A percentile compares a stretch with the other conserved stretches of the same genome.
Conservation (phyloP, 2,888 invertebrate species). For the Troides oblongomaculatus region DNA sequence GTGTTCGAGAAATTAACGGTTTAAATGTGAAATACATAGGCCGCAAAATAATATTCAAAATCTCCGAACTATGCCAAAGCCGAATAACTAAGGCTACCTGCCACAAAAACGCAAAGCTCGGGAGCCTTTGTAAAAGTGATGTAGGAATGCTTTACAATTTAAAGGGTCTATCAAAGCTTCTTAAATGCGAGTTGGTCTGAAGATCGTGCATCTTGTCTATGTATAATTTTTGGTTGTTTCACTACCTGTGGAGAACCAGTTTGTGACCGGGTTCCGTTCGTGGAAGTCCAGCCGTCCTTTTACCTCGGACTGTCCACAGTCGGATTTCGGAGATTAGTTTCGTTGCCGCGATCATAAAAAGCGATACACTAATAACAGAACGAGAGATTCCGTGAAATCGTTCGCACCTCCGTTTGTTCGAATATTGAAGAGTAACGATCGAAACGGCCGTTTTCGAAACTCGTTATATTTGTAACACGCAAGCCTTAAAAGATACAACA, state of each 20-base stretch:
- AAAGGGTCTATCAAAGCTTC: slow-evolving; percentile 57
- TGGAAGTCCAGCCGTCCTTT: slow-evolving; percentile 59
- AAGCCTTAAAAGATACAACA: slow-evolving; percentile 48
- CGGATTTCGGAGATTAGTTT: slow-evolving; percentile 46
- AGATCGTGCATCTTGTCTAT: slow-evolving; percentile 61
- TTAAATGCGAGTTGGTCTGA: slow-evolving; percentile 52
- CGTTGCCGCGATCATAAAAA: slow-evolving; percentile 42
- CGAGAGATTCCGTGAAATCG: slow-evolving; percentile 48
- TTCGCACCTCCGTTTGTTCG: slow-evolving; percentile 48
- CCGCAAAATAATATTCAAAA: slow-evolving; percentile 8
- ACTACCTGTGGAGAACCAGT: slow-evolving; percentile 73
- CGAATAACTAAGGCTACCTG: slow-evolving; percentile 7
- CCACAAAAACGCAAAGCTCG: slow-evolving; percentile 8
- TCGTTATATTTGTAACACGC: slow-evolving; percentile 47
- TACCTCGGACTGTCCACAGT: slow-evolving; percentile 46
- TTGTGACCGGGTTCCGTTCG: slow-evolving; percentile 55
- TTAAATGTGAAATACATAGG: background rate
- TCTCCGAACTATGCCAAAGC: background rate
- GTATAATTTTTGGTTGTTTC: slow-evolving; percentile 68
- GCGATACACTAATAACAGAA: slow-evolving; percentile 50
- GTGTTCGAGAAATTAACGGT: background rate
- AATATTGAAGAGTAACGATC: slow-evolving; percentile 40
- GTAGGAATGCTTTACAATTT: slow-evolving; percentile 68
- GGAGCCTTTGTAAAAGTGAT: slow-evolving; percentile 34
- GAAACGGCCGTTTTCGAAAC: slow-evolving; percentile 49